These are phyloP conservation scores for Silurus lanzhouensis DNA, from an alignment of 2,797 vertebrate genomes.

Conservation along the genomic window DNA sequence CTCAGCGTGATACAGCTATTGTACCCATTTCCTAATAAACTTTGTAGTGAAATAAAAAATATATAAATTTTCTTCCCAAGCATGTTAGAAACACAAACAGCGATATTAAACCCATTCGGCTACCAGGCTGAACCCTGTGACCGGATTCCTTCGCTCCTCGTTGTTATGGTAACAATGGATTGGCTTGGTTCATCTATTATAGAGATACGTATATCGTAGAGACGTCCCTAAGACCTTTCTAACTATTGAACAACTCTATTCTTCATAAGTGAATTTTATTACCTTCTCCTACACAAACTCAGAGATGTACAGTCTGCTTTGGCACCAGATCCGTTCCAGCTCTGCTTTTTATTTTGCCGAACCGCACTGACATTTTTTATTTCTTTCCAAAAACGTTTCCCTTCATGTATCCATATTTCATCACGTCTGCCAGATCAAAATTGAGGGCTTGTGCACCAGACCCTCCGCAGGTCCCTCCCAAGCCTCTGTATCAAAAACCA, in stretches of 20 bases:
- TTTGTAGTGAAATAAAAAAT: too few relatives aligned
- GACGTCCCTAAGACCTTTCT: neutral
- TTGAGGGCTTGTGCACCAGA: constrained; percentile 17
- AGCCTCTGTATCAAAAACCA: constrained; percentile 45
- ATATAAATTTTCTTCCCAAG: neutral
- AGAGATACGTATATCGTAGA: neutral
- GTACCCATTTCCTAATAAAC: too few relatives aligned
- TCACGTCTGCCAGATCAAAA: constrained; percentile 43
- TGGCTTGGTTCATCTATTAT: neutral
- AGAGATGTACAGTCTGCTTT: neutral
- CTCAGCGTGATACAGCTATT: too few relatives aligned
- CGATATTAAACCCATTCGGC: neutral
- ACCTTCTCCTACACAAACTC: neutral
- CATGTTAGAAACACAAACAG: neutral
- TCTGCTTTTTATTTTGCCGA: too few relatives aligned
- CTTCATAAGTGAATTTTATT: neutral
- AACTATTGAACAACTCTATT: neutral
- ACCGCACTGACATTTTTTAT: neutral
- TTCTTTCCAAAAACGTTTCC: neutral
- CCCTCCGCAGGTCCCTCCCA: constrained; percentile 42
- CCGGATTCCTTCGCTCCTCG: neutral
- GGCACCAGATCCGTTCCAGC: neutral
- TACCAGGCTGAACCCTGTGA: neutral
- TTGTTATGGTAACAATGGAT: constrained; percentile 13
- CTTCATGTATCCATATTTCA: constrained; percentile 47